Conservation (phyloP, 2,797 vertebrate genomes). For the Caiman crocodilus region DNA sequence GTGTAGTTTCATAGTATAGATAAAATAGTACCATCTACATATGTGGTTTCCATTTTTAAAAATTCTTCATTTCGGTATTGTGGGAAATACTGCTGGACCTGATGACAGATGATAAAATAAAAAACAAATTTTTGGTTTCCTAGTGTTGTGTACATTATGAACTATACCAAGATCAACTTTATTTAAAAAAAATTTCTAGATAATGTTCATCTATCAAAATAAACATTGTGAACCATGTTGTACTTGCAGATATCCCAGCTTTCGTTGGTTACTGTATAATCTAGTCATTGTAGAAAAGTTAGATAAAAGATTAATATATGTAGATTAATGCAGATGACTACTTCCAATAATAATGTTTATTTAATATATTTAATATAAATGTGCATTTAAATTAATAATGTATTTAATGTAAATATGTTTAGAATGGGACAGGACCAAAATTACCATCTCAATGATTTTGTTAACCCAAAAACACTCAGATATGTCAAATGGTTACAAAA, state of each 20-base stretch:
- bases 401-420: slow-evolving; percentile 57
- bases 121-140: background rate
- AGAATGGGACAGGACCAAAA: slow-evolving; percentile 51
- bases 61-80: background rate
- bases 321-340: slow-evolving; percentile 72
- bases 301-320: slow-evolving; percentile 66
- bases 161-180: background rate
- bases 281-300: slow-evolving; percentile 66
- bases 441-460: slow-evolving; percentile 44
- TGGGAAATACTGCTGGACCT: background rate
- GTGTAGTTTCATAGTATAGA: background rate
- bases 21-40: background rate
- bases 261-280: slow-evolving; percentile 17
- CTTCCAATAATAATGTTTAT: slow-evolving; percentile 46
- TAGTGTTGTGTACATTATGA: background rate
- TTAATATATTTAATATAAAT: no score
- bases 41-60: background rate
- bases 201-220: background rate
- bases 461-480: background rate
- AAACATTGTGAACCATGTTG: background rate
- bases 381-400: background rate
- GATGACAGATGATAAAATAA: accelerated
- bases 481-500: no score
- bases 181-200: background rate
- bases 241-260: background rate